These are phyloP conservation scores for Microtus oregoni DNA, from an alignment of 2,113 vertebrate genomes.

Conservation along the genomic window DNA sequence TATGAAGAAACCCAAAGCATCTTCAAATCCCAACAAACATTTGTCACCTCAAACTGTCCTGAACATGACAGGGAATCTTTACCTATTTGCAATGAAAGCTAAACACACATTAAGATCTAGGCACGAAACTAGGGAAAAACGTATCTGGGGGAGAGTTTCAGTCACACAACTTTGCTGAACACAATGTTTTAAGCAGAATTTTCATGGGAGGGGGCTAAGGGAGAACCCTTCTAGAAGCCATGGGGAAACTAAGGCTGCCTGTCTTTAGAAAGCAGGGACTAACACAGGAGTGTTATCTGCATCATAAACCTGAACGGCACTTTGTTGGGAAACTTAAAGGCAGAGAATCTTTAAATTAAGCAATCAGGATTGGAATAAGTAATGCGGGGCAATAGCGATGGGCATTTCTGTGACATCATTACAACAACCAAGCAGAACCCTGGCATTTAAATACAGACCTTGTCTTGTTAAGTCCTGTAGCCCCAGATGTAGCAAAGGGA, in stretches of 20 bases:
- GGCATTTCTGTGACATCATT: neutral
- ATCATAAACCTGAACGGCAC: neutral
- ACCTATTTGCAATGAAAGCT: neutral
- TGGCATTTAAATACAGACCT: neutral
- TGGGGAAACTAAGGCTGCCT: neutral
- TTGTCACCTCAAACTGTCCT: neutral
- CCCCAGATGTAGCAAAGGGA: neutral
- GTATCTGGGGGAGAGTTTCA: neutral
- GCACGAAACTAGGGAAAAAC: neutral
- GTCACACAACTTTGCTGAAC: neutral
- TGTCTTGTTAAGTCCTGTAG: neutral
- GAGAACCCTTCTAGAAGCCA: neutral
- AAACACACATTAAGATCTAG: neutral
- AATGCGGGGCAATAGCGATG: neutral
- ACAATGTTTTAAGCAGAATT: neutral
- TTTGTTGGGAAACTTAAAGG: neutral
- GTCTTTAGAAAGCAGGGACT: neutral
- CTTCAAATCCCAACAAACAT: neutral
- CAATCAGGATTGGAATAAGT: neutral
- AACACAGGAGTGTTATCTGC: fast-evolving
- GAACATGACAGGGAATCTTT: neutral
- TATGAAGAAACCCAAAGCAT: neutral
- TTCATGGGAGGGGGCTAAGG: neutral
- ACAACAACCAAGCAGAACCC: neutral
- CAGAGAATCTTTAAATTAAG: neutral